Evolutionary conservation across 2,113 vertebrate species (phyloP), one percentile per base, ranked within the genome.

Genomic region (Enhydra lutris): DNA sequence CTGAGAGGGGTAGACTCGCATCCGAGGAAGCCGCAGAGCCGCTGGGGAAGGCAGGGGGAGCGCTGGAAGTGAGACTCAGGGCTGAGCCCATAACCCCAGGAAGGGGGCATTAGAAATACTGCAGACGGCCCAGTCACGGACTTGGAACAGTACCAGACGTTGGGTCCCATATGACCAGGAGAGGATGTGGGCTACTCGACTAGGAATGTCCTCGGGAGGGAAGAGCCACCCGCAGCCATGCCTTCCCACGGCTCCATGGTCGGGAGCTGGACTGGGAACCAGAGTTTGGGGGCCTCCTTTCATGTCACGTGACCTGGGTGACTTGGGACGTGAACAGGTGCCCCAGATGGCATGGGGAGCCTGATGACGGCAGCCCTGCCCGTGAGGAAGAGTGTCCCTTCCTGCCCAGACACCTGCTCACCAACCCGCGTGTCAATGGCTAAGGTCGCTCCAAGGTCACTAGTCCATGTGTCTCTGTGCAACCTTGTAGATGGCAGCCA

Each of bases 41-140:
- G 8, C 67, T 1, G 18, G 34, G 34, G 18, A 36, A 9, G 67
- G 67, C 34, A 69, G 67, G 34, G 34, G 8, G 67, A 69, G 39
- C 6, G 1, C 23, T 5, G 23, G 71, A 13, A 6, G 13, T 3
- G 23, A 42, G 71, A 14, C 12, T 42, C 39, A 0, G 71, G 23
- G 71, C 71, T 42, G 23, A 14, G 67, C 34, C 65, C 34, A 36
- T 20, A 36, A 18, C 7, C 34, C 18, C 3, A 1, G 34, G 71
- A 24, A 26, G 21, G 23, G 11, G 12, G 11, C 6, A 0, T 42
- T 74, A 74, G 21, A 74, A 74, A 42, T 74, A 14, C 36, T 14
- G 39, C 39, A 14, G 39, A 73, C 11, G 1, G 36, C 10, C 11
- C 0, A 1, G 71, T 7, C 23, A 4, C 11, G 1, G 23, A 36